Base-by-base conservation (phyloP, 2,888 invertebrate genomes). In the Parascotia fuliginaria region DNA sequence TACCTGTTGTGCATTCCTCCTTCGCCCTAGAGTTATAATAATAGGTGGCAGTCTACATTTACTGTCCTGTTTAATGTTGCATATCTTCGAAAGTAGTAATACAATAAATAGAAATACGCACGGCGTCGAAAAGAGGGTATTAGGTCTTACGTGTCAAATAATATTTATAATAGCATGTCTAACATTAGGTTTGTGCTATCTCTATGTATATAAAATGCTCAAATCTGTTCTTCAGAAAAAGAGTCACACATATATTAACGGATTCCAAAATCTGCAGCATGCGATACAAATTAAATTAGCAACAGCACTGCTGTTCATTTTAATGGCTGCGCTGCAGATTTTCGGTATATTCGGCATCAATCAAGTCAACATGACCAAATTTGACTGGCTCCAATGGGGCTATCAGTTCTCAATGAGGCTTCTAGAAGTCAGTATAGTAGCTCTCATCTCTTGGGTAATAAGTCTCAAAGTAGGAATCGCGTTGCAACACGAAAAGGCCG, bases 311-410 rank as follows among this genome's bases (percentile, higher is more conserved):
- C 89, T 98, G 19, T 97, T 97, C 77, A 94, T 98, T 9, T 84
- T 98, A 15, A 93, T 97, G 90, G 97, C 97, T 0, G 95, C 95
- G 9, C 93, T 98, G 16, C 97, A 98, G 77, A 94, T 98, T 15
- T 98, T 97, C 79, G 97, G 96, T 1, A 92, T 92, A 40, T 84
- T 92, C 45, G 89, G 89, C 4, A 90, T 92, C 41, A 90, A 89
- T 58, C 91, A 91, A 69, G 93, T 93, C 13, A 92, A 89, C 47
- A 93, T 94, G 87, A 93, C 93, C 0, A 95, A 95, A 69, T 94
- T 95, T 69, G 95, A 95, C 55, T 98, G 98, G 98, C 93, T 97
- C 2, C 96, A 98, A 92, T 98, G 97, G 97, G 96, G 96, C 13
- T 98, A 97, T 88, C 97, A 98, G 77, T 95, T 97, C 75, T 96